Conservation (phyloP, 2,113 vertebrate genomes). For the Phalacrocorax aristotelis region DNA sequence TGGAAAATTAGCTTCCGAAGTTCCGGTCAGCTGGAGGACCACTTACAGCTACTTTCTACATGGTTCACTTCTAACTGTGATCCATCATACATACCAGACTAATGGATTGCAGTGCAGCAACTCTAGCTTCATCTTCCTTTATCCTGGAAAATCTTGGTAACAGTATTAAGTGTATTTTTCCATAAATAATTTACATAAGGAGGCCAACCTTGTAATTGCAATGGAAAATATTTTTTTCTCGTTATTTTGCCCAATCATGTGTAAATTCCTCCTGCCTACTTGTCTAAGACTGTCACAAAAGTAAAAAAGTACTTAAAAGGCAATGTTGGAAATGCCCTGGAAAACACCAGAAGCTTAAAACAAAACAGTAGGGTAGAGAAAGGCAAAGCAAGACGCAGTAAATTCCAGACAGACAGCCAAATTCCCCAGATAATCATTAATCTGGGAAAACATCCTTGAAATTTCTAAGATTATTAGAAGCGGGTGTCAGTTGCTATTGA, state of each 20-base stretch:
- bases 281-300: not conserved
- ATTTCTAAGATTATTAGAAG: not conserved
- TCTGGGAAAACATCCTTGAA: not conserved
- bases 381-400: not conserved
- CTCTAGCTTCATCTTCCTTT: conserved; percentile 10
- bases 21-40: not conserved
- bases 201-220: conserved; percentile 17
- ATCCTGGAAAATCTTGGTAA: conserved; percentile 50
- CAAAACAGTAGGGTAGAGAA: not conserved
- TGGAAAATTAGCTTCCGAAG: not conserved
- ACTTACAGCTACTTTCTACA: conserved; percentile 16
- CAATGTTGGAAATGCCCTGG: conserved; percentile 15
- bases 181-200: conserved; percentile 46
- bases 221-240: conserved; percentile 43
- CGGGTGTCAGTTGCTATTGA: fast-evolving
- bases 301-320: conserved; percentile 24
- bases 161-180: conserved; percentile 23
- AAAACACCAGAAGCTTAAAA: conserved; percentile 21
- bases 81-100: conserved; percentile 43
- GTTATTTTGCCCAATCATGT: not conserved
- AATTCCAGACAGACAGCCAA: not conserved
- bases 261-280: conserved; percentile 28
- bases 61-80: not conserved
- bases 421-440: conserved; percentile 5
- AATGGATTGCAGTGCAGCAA: not conserved